Percentiles rank a stretch among this genome's conserved stretches.
phyloP scores from a whole-genome alignment of 2,888 invertebrate genomes.

The Prosopocoilus inquinatus region DNA sequence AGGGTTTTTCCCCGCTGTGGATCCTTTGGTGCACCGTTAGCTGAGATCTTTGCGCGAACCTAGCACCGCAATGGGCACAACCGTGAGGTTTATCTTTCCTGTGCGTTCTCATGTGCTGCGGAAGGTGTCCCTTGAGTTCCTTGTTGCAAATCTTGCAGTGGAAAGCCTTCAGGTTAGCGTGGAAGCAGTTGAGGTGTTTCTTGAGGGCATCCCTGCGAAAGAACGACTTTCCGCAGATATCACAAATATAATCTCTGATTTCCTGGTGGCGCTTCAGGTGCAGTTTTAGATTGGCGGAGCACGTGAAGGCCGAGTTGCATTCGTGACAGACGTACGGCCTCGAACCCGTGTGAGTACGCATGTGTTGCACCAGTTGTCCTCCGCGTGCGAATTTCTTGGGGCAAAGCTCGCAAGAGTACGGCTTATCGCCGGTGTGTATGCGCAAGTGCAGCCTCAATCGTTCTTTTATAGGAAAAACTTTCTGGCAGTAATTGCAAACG shows the following conservation, averaged over 20 bases:
- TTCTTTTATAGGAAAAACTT: conserved; percentile 74
- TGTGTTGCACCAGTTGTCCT: conserved; percentile 74
- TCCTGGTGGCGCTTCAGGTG: conserved; percentile 72
- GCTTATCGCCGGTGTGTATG: conserved; percentile 70
- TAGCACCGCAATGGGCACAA: conserved; percentile 74
- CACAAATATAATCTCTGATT: conserved; percentile 74
- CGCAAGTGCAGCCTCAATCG: conserved; percentile 71
- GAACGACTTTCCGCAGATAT: conserved; percentile 78
- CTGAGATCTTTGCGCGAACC: conserved; percentile 82
- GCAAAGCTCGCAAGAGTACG: conserved; percentile 64
- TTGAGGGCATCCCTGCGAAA: conserved; percentile 70
- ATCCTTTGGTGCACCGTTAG: conserved; percentile 78
- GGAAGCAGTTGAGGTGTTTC: conserved; percentile 74
- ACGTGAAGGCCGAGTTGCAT: conserved; percentile 71
- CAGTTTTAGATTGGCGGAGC: conserved; percentile 60
- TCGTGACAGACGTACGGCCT: conserved; percentile 70
- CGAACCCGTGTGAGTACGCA: conserved; percentile 70
- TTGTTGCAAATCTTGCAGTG: conserved; percentile 80
- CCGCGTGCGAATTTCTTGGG: conserved; percentile 68
- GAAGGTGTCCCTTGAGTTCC: conserved; percentile 73
- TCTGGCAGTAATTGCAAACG: conserved; percentile 72
- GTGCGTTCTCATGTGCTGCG: conserved; percentile 81
- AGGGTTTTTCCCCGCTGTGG: conserved; percentile 83
- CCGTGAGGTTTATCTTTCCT: conserved; percentile 73
- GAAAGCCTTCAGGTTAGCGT: conserved; percentile 71